Base-by-base conservation (phyloP, 2,113 vertebrate species). In the Brachyistius frenatus region DNA sequence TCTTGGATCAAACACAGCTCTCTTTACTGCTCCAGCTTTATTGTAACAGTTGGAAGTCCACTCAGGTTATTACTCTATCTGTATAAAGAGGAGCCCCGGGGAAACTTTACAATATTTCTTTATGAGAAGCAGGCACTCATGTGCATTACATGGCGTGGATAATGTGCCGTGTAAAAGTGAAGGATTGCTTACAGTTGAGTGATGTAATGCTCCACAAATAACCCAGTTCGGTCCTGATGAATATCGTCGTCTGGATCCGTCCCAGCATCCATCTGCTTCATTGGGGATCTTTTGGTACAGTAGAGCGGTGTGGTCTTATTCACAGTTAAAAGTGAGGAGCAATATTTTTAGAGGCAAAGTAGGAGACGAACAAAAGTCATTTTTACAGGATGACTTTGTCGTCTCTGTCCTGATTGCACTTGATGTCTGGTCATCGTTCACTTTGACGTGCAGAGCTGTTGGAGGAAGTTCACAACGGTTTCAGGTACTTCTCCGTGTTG, bases 11-110 rank as follows among this genome's bases (percentile, higher is more conserved):
- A 73, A 62, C 61, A 8, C 36, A 35, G 23, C 55, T 55, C 30
- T 69, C 56, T 70, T 82, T 77, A 78, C 54, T 62, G 53, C 73
- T 58, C 10, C 44, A 36, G 62, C 57, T 83, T 66, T 72, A 83
- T 71, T 67, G 67, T 69, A 74, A 75, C 79, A 72, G 62, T 76
- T 63, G 54, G 73, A 89, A 39, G 57, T 60, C 80, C 83, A 78
- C 83, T 87, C 81, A 75, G 79, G 80, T 88, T 88, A 91, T 90
- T 89, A 78, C 80, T 68, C 66, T n/a, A 35, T 76, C 75, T 80
- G 69, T 78, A 50, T 77, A 75, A 75, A 80, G 64, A 76, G 41
- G 53, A 77, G 57, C 81, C 72, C 4, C 6, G 47, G 23, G 63
- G 63, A 73, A 56, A 66, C 56, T 81, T 90, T 88, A 89, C 84